Evolutionary conservation across 2,888 invertebrate species (phyloP), one percentile per base, ranked within the genome.

Genomic region (Ptycholaimellus sp.): DNA sequence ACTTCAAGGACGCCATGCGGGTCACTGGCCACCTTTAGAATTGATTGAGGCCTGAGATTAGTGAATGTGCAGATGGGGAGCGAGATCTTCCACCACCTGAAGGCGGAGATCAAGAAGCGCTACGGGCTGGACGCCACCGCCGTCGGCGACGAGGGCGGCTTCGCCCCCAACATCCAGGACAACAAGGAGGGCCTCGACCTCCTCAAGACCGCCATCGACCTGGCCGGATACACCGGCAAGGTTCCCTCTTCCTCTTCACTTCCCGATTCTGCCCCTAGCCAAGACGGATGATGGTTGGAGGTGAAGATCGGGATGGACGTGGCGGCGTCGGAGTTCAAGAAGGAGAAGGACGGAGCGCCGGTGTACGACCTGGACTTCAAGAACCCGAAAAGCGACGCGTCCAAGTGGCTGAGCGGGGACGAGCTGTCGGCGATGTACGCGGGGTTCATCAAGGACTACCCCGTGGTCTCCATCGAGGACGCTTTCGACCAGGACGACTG

Each of bases 401-500:
- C 41, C 1, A 39, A 52, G 25, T 45, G 50, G 49, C 61, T 60
- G 46, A 64, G 73, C 16, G 73, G 79, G 0, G 77, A 76, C 42
- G 72, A 79, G 55, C 65, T 93, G 44, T 72, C 72, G 28, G 75
- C 74, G 27, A 61, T 87, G 38, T 93, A 90, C 62, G 68, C 75
- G 54, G 75, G 74, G 42, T 85, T 80, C 63, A 72, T 82, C 49
- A 74, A 76, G 54, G 75, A 78, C 42, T 87, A 78, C 51, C 69
- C 68, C 59, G 76, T 93, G 59, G 75, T 77, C 2, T 82, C 83
- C 41, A 87, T 93, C 60, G 90, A 93, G 60, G 93, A 93, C 72
- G 87, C 87, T 49, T 90, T 87, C 62, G 90, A 90, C 59, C 85
- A 90, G 64, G 90, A 93, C 59, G 80, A 87, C 60, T 93, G 87